Percentiles rank a stretch among this genome's conserved stretches.
phyloP scores from a whole-genome alignment of 2,888 invertebrate species.

The Thymelicus lineola region DNA sequence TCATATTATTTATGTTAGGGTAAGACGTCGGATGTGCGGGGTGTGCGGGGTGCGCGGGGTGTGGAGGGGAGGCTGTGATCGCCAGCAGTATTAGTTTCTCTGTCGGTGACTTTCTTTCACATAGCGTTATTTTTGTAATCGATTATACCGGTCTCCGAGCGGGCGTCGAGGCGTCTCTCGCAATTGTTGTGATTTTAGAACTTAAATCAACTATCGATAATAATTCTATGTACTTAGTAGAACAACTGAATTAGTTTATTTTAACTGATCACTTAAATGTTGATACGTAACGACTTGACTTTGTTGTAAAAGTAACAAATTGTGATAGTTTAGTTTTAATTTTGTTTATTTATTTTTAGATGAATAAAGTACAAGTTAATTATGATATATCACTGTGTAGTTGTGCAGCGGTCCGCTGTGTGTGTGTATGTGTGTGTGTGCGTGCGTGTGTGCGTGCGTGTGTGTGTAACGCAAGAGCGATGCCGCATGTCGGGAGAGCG shows the following conservation, averaged over 20 bases:
- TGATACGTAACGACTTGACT: constrained; percentile 41
- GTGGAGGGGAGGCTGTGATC: constrained; percentile 34
- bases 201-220: constrained; percentile 44
- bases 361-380: constrained; percentile 72
- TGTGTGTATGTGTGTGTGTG: constrained; percentile 37
- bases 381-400: constrained; percentile 51
- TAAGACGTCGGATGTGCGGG: constrained; percentile 36
- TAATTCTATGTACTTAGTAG: constrained; percentile 42
- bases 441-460: constrained; percentile 37
- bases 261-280: constrained; percentile 40
- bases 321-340: constrained; percentile 53
- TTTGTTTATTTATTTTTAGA: constrained; percentile 73
- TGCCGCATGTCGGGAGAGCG: constrained; percentile 5
- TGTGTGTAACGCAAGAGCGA: constrained; percentile 42
- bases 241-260: constrained; percentile 37
- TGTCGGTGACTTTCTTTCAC: constrained; percentile 39
- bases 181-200: constrained; percentile 54
- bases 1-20: constrained; percentile 28
- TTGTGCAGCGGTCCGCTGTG: constrained; percentile 36
- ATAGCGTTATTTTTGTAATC: constrained; percentile 47
- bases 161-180: constrained; percentile 44
- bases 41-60: too few species aligned
- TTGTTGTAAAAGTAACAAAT: constrained; percentile 41
- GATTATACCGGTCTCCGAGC: constrained; percentile 40
- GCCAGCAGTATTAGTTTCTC: constrained; percentile 23